A percentile compares a stretch with the other conserved stretches of the same genome.
Conservation (phyloP, 2,113 vertebrate species). For the Pica pica region DNA sequence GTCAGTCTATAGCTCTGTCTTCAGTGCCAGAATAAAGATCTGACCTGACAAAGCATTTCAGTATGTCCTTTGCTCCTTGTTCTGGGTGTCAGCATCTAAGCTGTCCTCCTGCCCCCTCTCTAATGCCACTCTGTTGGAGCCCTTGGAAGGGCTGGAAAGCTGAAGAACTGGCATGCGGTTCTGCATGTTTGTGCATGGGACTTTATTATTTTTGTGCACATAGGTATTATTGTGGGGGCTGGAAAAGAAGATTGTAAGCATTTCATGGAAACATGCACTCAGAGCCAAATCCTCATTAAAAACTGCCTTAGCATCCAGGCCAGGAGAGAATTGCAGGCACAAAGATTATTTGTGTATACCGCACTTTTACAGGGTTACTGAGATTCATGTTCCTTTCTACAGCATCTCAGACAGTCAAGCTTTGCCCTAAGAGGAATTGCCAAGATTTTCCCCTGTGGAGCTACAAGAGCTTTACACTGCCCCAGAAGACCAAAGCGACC, state of each 20-base stretch:
- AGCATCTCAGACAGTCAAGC: slow-evolving; percentile 2
- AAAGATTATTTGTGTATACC: slow-evolving; percentile 25
- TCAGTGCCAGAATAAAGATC: slow-evolving; percentile 10
- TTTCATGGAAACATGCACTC: slow-evolving; percentile 17
- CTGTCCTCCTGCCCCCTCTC: not conserved
- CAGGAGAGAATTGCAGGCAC: slow-evolving; percentile 10
- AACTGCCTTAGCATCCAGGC: slow-evolving; percentile 20
- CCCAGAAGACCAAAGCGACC: not conserved
- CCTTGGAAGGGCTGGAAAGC: not conserved
- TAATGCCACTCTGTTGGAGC: not conserved
- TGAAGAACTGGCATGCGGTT: not conserved
- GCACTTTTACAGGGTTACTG: slow-evolving; percentile 28
- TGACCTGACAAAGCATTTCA: not conserved
- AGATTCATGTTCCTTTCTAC: not conserved
- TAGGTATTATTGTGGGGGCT: slow-evolving; percentile 14
- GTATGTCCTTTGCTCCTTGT: not conserved
- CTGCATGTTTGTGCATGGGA: not conserved
- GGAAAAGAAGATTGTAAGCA: slow-evolving; percentile 30
- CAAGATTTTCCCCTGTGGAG: not conserved
- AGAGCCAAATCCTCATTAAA: slow-evolving; percentile 62
- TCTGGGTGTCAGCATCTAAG: not conserved
- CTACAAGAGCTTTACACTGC: not conserved
- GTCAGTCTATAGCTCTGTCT: slow-evolving; percentile 26
- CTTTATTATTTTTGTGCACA: not conserved
- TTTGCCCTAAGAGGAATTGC: slow-evolving; percentile 10